Percentiles rank a stretch among this genome's conserved stretches.
Conservation (phyloP, 2,888 invertebrate genomes). For the Meteorus cinctellus region DNA sequence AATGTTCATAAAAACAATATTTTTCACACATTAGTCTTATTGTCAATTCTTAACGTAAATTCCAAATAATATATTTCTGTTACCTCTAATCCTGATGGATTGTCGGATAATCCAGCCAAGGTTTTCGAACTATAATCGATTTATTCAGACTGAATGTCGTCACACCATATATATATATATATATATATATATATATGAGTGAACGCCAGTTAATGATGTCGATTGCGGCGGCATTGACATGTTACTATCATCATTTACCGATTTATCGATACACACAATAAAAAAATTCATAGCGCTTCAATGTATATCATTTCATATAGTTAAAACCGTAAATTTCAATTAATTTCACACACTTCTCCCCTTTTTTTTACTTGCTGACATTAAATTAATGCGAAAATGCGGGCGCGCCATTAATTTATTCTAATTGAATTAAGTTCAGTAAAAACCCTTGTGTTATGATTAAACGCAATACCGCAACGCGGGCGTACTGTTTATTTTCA, state of each 20-base stretch:
- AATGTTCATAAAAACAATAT: conserved; percentile 3
- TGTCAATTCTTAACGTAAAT: conserved; percentile 1
- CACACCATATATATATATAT: conserved; percentile 16
- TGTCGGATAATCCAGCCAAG: background rate
- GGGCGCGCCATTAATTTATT: conserved; percentile 36
- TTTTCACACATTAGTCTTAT: conserved; percentile 30
- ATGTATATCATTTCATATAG: background rate
- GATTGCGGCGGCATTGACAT: conserved; percentile 11
- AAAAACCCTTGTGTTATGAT: conserved; percentile 18
- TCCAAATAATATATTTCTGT: background rate
- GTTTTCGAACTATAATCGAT: conserved; percentile 2
- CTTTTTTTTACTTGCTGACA: background rate
- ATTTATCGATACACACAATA: conserved; percentile 10
- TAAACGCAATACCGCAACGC: background rate
- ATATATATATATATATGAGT: conserved; percentile 10
- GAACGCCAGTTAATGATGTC: background rate
- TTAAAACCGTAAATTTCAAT: background rate
- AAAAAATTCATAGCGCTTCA: background rate
- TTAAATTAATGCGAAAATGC: conserved; percentile 31
- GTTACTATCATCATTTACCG: conserved; percentile 7
- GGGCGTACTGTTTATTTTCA: conserved; percentile 14
- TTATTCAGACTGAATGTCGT: conserved; percentile 13
- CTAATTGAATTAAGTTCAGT: conserved; percentile 35
- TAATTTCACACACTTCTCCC: background rate
- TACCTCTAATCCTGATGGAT: background rate